phyloP scores from a whole-genome alignment of 1,140 invertebrate genomes.

The Lithobius niger region DNA sequence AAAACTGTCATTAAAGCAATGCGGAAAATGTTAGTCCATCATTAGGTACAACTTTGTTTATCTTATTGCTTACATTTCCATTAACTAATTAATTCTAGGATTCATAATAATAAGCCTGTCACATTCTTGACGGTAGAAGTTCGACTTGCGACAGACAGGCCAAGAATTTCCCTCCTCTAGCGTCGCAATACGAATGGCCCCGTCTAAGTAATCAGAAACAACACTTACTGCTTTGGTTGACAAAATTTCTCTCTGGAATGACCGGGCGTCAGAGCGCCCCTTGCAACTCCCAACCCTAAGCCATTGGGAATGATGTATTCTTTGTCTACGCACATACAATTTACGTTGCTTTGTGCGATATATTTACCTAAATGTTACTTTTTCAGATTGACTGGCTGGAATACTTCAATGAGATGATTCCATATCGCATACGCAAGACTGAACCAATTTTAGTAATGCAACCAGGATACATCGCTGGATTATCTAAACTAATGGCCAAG shows the following conservation, averaged over 20 bases:
- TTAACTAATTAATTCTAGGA: too few relatives aligned
- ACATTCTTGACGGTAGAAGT: too few relatives aligned
- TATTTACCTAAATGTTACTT: background rate
- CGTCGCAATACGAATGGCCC: too few relatives aligned
- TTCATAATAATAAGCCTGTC: too few relatives aligned
- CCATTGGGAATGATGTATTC: background rate
- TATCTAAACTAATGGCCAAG: background rate
- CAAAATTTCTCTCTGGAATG: background rate
- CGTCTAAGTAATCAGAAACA: too few relatives aligned
- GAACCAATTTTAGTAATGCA: background rate
- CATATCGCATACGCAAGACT: background rate
- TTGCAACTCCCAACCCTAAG: background rate
- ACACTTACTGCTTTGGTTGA: background rate
- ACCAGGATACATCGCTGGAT: background rate
- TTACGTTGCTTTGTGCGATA: background rate
- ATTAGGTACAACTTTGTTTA: too few relatives aligned
- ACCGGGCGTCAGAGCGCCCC: background rate
- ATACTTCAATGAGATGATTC: slow-evolving; percentile 1
- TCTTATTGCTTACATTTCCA: too few relatives aligned
- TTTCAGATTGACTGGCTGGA: slow-evolving; percentile 6
- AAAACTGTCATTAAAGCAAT: too few relatives aligned
- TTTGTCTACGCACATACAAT: background rate
- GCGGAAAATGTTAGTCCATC: too few relatives aligned
- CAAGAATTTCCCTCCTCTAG: too few relatives aligned
- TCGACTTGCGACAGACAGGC: too few relatives aligned